phyloP scores from a whole-genome alignment of 2,888 invertebrate genomes.

The Empis stercorea region DNA sequence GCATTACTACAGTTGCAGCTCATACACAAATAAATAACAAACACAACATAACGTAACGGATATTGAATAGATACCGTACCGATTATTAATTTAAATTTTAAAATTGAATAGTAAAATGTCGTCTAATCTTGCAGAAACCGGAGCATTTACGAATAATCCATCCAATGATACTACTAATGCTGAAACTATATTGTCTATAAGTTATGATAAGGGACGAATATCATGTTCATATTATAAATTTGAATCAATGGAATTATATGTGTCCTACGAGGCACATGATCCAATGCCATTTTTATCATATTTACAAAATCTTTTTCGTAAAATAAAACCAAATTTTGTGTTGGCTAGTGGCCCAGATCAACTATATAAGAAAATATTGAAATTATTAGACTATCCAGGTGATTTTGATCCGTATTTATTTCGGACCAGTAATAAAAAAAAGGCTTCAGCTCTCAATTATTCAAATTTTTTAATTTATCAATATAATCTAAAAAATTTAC shows the following conservation, averaged over 20 bases:
- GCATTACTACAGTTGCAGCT: too few species aligned
- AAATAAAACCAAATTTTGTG: slow-evolving; percentile 10
- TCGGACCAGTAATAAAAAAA: slow-evolving; percentile 3
- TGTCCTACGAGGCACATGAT: slow-evolving; percentile 12
- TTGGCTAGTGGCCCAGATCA: slow-evolving; percentile 11
- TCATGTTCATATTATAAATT: slow-evolving; percentile 13
- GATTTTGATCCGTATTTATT: slow-evolving; percentile 7
- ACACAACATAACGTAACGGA: too few species aligned
- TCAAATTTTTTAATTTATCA: slow-evolving; percentile 11
- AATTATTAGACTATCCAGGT: slow-evolving; percentile 4
- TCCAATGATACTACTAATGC: neutral
- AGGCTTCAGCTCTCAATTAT: neutral
- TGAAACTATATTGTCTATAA: slow-evolving; percentile 12
- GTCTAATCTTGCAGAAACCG: too few species aligned
- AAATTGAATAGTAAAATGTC: too few species aligned
- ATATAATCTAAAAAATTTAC: slow-evolving; percentile 8
- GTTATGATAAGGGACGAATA: slow-evolving; percentile 13
- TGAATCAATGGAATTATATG: slow-evolving; percentile 12
- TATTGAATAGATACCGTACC: too few species aligned
- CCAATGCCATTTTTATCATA: slow-evolving; percentile 12
- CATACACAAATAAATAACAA: too few species aligned
- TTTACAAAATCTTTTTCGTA: slow-evolving; percentile 13
- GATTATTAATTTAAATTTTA: too few species aligned
- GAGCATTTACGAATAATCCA: too few species aligned
- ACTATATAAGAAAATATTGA: slow-evolving; percentile 12